Conservation (phyloP, 2,888 invertebrate genomes). For the Pollenia griseotomentosa region DNA sequence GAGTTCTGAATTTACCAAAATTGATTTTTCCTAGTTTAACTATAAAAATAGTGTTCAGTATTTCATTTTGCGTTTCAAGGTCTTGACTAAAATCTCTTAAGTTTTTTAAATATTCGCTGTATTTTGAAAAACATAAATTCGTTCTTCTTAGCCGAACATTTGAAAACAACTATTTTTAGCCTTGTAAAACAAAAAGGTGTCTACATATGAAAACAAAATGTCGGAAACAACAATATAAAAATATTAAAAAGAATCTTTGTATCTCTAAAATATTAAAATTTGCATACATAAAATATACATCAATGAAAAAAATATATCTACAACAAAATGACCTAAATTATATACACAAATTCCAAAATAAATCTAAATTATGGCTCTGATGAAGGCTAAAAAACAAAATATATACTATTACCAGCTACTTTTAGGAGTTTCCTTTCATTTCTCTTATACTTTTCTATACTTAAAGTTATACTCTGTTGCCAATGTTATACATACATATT, state of each 20-base stretch:
- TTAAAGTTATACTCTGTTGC: no score
- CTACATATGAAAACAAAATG: slow-evolving; percentile 8
- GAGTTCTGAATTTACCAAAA: no score
- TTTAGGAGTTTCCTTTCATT: slow-evolving; percentile 28
- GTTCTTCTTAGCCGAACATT: not conserved
- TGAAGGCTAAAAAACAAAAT: slow-evolving; percentile 32
- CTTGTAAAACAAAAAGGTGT: slow-evolving; percentile 7
- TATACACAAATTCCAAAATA: slow-evolving; percentile 12
- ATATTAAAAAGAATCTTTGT: not conserved
- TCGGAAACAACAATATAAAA: not conserved
- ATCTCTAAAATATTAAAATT: not conserved
- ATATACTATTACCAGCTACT: slow-evolving; percentile 41
- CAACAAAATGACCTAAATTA: slow-evolving; percentile 29
- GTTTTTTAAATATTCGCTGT: slow-evolving; percentile 2
- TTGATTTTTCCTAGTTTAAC: no score
- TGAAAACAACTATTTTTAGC: slow-evolving; percentile 58
- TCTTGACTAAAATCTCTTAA: slow-evolving; percentile 16
- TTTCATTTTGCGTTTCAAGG: not conserved
- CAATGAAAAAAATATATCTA: not conserved
- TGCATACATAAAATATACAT: not conserved
- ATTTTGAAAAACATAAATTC: slow-evolving; percentile 34
- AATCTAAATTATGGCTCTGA: not conserved
- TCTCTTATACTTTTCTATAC: slow-evolving; percentile 4
- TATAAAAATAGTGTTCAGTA: not conserved
- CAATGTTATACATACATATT: not conserved